Percentiles rank a stretch among this genome's conserved stretches.
Evolutionary conservation across 2,888 invertebrate species (phyloP).

Genomic region (Athrips mouffetella): DNA sequence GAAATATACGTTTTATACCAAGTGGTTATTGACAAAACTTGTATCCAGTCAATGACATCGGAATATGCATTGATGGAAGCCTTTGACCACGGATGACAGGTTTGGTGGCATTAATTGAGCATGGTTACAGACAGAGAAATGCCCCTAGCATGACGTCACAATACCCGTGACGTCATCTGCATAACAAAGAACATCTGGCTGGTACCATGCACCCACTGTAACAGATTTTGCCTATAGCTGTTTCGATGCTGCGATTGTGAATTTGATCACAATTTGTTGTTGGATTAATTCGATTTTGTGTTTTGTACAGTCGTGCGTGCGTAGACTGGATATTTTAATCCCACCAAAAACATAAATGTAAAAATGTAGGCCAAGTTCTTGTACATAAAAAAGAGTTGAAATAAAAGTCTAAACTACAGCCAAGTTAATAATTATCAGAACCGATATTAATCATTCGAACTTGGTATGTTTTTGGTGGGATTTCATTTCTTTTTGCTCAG

Average conservation of each 20-base stretch:
- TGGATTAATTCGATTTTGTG: neutral
- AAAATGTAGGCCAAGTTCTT: too few species aligned
- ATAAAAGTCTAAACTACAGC: too few species aligned
- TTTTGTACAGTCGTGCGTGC: conserved; percentile 1
- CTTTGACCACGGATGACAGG: conserved; percentile 40
- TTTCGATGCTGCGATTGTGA: conserved; percentile 7
- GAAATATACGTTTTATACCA: neutral
- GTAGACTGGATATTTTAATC: too few species aligned
- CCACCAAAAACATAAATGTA: too few species aligned
- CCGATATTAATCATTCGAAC: too few species aligned
- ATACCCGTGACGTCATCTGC: conserved; percentile 40
- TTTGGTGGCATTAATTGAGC: conserved; percentile 57
- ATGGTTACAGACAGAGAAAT: conserved; percentile 54
- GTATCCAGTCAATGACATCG: neutral
- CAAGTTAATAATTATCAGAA: too few species aligned
- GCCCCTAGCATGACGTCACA: conserved; percentile 6
- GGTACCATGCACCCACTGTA: conserved; percentile 9
- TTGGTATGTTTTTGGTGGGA: too few species aligned
- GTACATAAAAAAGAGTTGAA: too few species aligned
- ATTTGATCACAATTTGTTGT: conserved; percentile 1
- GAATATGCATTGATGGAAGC: conserved; percentile 35
- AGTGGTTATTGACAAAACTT: neutral
- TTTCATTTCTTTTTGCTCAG: too few species aligned
- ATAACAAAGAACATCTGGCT: conserved; percentile 59
- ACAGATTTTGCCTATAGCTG: conserved; percentile 9